Evolutionary conservation across 2,113 vertebrate species (phyloP), one percentile per base, ranked within the genome.

Genomic region (Ochotona curzoniae): DNA sequence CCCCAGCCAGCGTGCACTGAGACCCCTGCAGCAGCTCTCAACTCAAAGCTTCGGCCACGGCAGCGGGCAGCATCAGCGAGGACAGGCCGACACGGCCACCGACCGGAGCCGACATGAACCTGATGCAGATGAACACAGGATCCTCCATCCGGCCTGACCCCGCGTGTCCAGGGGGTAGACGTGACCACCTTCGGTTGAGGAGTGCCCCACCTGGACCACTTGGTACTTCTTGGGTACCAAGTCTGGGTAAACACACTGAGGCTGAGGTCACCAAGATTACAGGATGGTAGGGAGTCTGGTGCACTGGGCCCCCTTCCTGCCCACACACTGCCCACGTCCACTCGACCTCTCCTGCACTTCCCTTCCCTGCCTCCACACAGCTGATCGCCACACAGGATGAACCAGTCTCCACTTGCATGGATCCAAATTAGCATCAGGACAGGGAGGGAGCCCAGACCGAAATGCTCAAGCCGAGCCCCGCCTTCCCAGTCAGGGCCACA

Each of bases 391-490:
- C 25, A 60, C 83, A 64, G 89, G 86, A n/a, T 73, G 64, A 20
- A 78, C 93, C 84, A 11, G 5, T 21, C 93, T 84, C 82, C 73
- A 38, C 91, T 93, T 75, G 60, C 38, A 8, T 49, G 0, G 14
- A 70, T 66, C 91, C 89, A 69, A 82, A 71, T 87, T 5, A 84
- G 67, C 83, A 94, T 85, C 81, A 86, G 28, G 18, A 38, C 2
- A 74, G 75, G 30, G 71, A 95, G 86, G 90, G 71, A 80, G 1
- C 2, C 75, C 28, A 85, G 84, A 96, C 88, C 90, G 85, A 95
- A 98, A 96, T 17, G 87, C 91, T 20, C 30, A 26, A 54, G 20
- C 1, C 7, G n/a, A n/a, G n/a, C n/a, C n/a, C 51, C 73, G 20
- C 28, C 91, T 28, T 18, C 4, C 78, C 8, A 79, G 44, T 66